Evolutionary conservation across 2,888 invertebrate species (phyloP), one percentile per base, ranked within the genome.

Genomic region (Tenodera sinensis): DNA sequence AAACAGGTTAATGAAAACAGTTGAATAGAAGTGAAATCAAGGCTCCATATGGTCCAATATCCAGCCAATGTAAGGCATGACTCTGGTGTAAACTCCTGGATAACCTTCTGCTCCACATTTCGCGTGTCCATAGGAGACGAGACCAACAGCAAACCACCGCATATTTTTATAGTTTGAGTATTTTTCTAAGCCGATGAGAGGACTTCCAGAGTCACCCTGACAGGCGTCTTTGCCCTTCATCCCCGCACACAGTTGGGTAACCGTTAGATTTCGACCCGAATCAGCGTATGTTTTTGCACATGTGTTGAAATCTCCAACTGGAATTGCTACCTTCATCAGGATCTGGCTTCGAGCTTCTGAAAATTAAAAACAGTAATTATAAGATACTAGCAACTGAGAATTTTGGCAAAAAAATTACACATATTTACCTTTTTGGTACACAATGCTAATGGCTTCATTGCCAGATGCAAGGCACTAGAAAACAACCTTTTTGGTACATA

Each of bases 171-270:
- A 71, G 54, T 27, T 28, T 81, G 85, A 8, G 7, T 90, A 84
- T 14, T 27, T 81, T 91, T 93, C 93, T 83, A 93, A 92, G 91
- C 93, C 94, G 96, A 97, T 97, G 9, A 97, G 93, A 0, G 97
- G 97, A 6, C 97, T 97, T 0, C 97, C 97, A 0, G 96, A 97
- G 91, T 97, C 97, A 0, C 97, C 97, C 27, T 94, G 94, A 91
- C 97, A 97, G 0, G 97, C 96, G 92, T 97, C 97, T 91, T 96
- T 94, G 4, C 95, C 94, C 83, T 94, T 94, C 0, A 97, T 96
- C 3, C 97, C 97, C 12, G 96, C 96, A 91, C 97, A 97, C 0
- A 97, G 92, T 91, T 96, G 96, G 28, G 93, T 94, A 0, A 94
- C 93, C 0, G 71, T 81, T 25, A 90, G 83, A 94, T 94, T 54